phyloP scores from a whole-genome alignment of 2,888 invertebrate species.

The Epistrophe eligans region DNA sequence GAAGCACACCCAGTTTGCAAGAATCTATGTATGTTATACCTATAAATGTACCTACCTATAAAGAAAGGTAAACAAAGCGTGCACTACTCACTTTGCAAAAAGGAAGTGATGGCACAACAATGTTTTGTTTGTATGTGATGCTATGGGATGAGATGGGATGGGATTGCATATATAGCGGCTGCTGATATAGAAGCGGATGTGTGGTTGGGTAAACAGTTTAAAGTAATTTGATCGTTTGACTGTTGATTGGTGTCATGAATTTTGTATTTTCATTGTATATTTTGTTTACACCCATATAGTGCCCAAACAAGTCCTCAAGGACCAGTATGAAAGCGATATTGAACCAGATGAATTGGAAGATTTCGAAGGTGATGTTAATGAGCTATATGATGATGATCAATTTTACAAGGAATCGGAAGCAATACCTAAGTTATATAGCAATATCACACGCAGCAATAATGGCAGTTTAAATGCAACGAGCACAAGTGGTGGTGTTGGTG shows the following conservation, averaged over 20 bases:
- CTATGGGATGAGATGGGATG: not conserved
- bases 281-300: constrained; percentile 85
- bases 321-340: constrained; percentile 91
- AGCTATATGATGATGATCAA: constrained; percentile 85
- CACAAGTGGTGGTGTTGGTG: constrained; percentile 76
- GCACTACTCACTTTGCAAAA: constrained; percentile 15
- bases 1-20: not conserved
- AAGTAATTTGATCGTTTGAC: constrained; percentile 71
- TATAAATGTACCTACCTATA: not conserved
- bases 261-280: constrained; percentile 64
- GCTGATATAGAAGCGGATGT: constrained; percentile 5
- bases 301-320: constrained; percentile 92
- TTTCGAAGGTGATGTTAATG: constrained; percentile 85
- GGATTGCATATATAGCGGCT: too few relatives aligned
- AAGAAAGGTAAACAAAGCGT: not conserved
- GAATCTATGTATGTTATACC: too few relatives aligned
- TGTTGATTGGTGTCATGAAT: constrained; percentile 67
- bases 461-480: constrained; percentile 74
- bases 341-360: constrained; percentile 90
- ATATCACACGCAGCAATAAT: constrained; percentile 79
- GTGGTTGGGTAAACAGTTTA: constrained; percentile 67
- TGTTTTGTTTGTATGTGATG: not conserved
- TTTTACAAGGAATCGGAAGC: constrained; percentile 86
- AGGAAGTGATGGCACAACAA: not conserved
- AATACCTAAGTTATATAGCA: constrained; percentile 84